Conservation (phyloP, 1,140 invertebrate genomes). For the Rhagoletis zephyria region DNA sequence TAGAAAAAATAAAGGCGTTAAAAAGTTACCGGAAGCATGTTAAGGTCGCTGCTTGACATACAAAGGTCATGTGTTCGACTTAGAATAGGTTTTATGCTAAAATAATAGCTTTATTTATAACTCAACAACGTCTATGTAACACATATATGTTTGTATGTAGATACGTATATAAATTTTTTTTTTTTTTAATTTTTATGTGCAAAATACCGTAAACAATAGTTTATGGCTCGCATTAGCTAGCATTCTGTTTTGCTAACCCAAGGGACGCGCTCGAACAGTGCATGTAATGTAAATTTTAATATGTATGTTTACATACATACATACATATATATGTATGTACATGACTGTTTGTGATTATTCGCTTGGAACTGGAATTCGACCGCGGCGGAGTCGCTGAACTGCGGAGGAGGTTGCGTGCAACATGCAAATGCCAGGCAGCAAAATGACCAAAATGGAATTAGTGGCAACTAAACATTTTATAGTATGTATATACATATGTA, state of each 20-base stretch:
- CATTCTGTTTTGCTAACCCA: background rate
- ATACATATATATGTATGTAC: background rate
- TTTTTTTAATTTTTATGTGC: background rate
- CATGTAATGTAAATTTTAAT: background rate
- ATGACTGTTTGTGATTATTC: conserved; percentile 26
- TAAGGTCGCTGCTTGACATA: background rate
- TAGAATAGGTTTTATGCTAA: background rate
- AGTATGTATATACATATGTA: background rate
- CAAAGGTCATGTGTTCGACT: background rate
- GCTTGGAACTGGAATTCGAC: conserved; percentile 42
- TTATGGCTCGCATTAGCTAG: background rate
- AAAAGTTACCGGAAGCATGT: conserved; percentile 23
- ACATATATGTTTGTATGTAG: background rate
- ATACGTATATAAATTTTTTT: background rate
- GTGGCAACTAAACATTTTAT: conserved; percentile 31
- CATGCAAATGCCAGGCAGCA: background rate
- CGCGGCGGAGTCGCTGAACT: conserved; percentile 28
- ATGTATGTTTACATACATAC: background rate
- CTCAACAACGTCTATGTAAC: too few relatives aligned
- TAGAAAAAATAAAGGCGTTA: background rate
- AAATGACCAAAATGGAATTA: conserved; percentile 37
- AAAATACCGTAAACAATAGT: conserved; percentile 24
- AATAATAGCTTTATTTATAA: background rate
- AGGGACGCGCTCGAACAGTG: background rate
- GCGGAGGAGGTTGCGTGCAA: conserved; percentile 43